Percentiles rank a stretch among this genome's conserved stretches.
Conservation (phyloP, 1,140 invertebrate species). For the Drosophila truncata region DNA sequence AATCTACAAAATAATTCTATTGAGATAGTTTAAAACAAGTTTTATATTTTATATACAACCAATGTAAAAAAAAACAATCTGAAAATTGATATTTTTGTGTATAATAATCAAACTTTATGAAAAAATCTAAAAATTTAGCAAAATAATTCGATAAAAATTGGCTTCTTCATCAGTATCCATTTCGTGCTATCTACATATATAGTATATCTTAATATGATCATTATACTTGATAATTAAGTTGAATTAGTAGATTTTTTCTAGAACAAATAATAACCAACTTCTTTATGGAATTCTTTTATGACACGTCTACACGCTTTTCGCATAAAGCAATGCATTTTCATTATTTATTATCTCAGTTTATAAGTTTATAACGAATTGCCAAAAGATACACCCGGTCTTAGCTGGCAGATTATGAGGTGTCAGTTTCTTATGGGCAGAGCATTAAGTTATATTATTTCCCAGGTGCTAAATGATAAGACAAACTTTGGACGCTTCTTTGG, state of each 20-base stretch:
- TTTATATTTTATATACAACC: too few relatives aligned
- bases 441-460: slow-evolving; percentile 31
- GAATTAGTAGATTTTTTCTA: neutral
- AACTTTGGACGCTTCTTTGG: slow-evolving; percentile 25
- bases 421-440: slow-evolving; percentile 15
- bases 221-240: neutral
- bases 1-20: neutral
- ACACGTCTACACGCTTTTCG: slow-evolving; percentile 10
- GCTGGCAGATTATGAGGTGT: slow-evolving; percentile 30
- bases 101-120: neutral
- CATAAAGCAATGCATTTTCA: slow-evolving; percentile 6
- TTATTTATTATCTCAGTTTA: slow-evolving; percentile 1
- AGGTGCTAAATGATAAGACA: slow-evolving; percentile 23
- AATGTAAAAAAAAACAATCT: too few relatives aligned
- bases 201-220: neutral
- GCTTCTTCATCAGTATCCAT: neutral
- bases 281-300: neutral
- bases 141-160: neutral
- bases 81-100: neutral
- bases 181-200: neutral
- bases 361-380: slow-evolving; percentile 14
- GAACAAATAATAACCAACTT: neutral
- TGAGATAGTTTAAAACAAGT: neutral
- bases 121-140: too few relatives aligned
- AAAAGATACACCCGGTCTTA: slow-evolving; percentile 5